These are phyloP conservation scores for Tangara arthus DNA, from an alignment of 2,797 vertebrate species.

Conservation along the genomic window DNA sequence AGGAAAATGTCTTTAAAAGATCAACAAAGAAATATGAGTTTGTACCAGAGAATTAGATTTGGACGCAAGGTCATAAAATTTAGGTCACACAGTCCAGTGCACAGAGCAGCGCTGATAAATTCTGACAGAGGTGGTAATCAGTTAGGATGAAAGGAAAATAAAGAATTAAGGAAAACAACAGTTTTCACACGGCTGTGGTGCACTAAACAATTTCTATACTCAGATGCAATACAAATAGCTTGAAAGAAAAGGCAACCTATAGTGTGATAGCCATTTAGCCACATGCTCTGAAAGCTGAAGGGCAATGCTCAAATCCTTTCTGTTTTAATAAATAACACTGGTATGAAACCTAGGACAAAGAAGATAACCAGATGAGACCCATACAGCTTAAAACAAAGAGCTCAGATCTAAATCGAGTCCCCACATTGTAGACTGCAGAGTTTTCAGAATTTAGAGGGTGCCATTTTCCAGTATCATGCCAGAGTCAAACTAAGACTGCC, in stretches of 20 bases:
- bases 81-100: constrained; percentile 51
- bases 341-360: neutral
- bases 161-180: constrained; percentile 48
- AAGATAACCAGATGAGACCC: neutral
- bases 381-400: neutral
- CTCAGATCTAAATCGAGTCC: neutral
- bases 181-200: neutral
- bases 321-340: neutral
- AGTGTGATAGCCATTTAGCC: neutral
- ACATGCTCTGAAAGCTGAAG: constrained; percentile 6
- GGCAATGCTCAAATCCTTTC: neutral
- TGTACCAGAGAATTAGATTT: constrained; percentile 38
- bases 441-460: neutral
- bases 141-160: constrained; percentile 28
- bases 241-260: neutral
- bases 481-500: neutral
- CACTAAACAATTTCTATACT: neutral
- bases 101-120: constrained; percentile 55
- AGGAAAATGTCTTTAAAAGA: constrained; percentile 52
- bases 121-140: constrained; percentile 46
- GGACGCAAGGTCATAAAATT: constrained; percentile 40
- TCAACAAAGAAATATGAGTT: constrained; percentile 54
- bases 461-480: neutral
- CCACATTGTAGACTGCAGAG: neutral
- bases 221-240: neutral